Base-by-base conservation (phyloP, 2,797 vertebrate genomes). In the Cryptoprocta ferox region DNA sequence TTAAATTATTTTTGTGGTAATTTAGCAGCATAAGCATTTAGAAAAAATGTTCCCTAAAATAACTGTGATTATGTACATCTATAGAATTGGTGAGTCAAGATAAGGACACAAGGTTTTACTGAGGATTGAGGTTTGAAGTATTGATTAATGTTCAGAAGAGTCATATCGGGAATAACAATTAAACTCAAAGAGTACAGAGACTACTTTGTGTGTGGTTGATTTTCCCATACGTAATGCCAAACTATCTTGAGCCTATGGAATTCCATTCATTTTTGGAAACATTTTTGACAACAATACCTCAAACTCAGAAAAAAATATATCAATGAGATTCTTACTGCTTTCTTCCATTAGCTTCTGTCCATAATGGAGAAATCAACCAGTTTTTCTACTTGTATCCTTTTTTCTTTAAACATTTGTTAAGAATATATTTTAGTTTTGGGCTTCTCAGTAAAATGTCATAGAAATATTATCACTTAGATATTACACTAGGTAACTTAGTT, bases 1-100 rank as follows among this genome's bases (percentile, higher is more conserved):
- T 97, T 97, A 91, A 95, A 85, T 98, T 96, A 97, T 89, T 97
- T 89, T 35, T 90, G 91, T 50, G 66, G 83, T 91, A 97, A 98
- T 87, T 97, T 97, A 97, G 48, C 95, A 97, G 93, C 76, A 95
- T 95, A 88, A 82, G 73, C 94, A 71, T 50, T 97, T 96, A 92
- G 81, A 28, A 91, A 97, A 98, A 98, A 79, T 90, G 45, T 76
- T 79, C 93, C 14, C 37, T 97, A 35, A 98, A 98, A 94, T 98
- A 93, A 91, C 90, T 89, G 86, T 95, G 97, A 94, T 96, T 97
- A 92, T 75, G 56, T 71, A 82, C 92, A 80, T 61, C 86, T 86
- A 93, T 56, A 95, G 94, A 95, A 89, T 81, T 76, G 39, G 70
- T 96, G 50, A 95, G 79, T 97, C 78, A 93, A 97, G 91, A 96